Conservation (phyloP, 2,888 invertebrate genomes). For the Asteroscopus sphinx region DNA sequence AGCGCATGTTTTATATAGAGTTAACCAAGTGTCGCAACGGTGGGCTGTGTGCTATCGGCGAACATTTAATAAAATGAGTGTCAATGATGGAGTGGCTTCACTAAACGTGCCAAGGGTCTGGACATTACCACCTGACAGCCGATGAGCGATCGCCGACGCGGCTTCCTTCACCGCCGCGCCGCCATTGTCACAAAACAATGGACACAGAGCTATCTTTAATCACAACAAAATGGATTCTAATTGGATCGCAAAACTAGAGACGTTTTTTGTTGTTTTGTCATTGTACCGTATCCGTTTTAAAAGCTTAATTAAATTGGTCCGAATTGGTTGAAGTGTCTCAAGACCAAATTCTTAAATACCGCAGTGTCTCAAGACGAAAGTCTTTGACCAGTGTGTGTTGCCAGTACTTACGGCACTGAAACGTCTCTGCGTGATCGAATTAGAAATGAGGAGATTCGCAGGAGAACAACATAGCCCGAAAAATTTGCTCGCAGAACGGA, state of each 20-base stretch:
- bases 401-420: too few relatives aligned
- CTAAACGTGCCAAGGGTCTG: constrained; percentile 70
- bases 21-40: constrained; percentile 79
- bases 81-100: constrained; percentile 81
- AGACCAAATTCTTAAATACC: too few relatives aligned
- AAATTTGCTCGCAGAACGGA: too few relatives aligned
- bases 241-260: constrained; percentile 82
- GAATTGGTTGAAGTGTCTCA: too few relatives aligned
- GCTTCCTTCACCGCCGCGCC: constrained; percentile 76
- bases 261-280: constrained; percentile 67
- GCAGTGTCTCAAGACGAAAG: too few relatives aligned
- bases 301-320: constrained; percentile 35
- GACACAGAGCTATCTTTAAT: constrained; percentile 83
- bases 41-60: constrained; percentile 71
- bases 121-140: constrained; percentile 85
- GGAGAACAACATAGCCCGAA: too few relatives aligned
- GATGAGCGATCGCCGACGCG: constrained; percentile 80
- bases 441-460: too few relatives aligned
- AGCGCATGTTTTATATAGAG: constrained; percentile 73
- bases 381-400: too few relatives aligned
- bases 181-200: constrained; percentile 85
- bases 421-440: too few relatives aligned
- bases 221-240: constrained; percentile 85
- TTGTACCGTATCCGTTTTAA: constrained; percentile 63
- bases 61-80: constrained; percentile 81